phyloP scores from a whole-genome alignment of 2,888 invertebrate genomes.

The Troides helena region DNA sequence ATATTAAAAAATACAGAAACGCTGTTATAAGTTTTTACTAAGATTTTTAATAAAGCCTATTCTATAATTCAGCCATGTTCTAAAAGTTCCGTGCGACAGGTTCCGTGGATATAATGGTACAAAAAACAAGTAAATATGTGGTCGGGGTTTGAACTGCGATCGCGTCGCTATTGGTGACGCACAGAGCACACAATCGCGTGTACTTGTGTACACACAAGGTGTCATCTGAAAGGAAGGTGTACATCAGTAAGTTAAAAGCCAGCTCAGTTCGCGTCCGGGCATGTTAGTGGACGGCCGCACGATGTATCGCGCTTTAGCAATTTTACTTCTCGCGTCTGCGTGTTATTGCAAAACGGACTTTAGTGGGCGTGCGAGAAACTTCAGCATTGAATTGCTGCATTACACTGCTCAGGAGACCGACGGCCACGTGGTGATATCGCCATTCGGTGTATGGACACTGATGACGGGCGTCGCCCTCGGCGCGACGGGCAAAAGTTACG shows the following conservation, averaged over 20 bases:
- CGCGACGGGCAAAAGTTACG: slow-evolving; percentile 59
- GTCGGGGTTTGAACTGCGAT: slow-evolving; percentile 1
- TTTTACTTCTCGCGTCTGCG: slow-evolving; percentile 49
- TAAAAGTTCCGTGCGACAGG: slow-evolving; percentile 12
- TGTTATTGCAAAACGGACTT: slow-evolving; percentile 61
- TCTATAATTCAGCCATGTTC: background rate
- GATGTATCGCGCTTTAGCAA: slow-evolving; percentile 51
- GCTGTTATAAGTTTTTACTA: slow-evolving; percentile 1
- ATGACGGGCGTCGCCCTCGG: slow-evolving; percentile 70
- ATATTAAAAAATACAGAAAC: slow-evolving; percentile 1
- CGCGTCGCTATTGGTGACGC: slow-evolving; percentile 7
- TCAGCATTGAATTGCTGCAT: slow-evolving; percentile 68
- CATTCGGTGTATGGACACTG: slow-evolving; percentile 75
- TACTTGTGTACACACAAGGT: background rate
- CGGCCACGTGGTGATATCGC: slow-evolving; percentile 71
- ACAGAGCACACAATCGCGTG: slow-evolving; percentile 13
- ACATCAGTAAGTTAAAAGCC: slow-evolving; percentile 20
- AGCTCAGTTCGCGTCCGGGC: slow-evolving; percentile 50
- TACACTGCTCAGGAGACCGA: slow-evolving; percentile 59
- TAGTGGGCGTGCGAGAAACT: slow-evolving; percentile 64
- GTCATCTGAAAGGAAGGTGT: slow-evolving; percentile 21
- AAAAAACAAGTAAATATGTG: background rate
- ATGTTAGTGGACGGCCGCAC: slow-evolving; percentile 44
- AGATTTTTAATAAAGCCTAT: slow-evolving; percentile 7
- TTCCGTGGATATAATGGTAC: slow-evolving; percentile 14